Evolutionary conservation across 2,113 vertebrate genomes (phyloP), one percentile per base, ranked within the genome.

Genomic region (Pristiophorus japonicus): DNA sequence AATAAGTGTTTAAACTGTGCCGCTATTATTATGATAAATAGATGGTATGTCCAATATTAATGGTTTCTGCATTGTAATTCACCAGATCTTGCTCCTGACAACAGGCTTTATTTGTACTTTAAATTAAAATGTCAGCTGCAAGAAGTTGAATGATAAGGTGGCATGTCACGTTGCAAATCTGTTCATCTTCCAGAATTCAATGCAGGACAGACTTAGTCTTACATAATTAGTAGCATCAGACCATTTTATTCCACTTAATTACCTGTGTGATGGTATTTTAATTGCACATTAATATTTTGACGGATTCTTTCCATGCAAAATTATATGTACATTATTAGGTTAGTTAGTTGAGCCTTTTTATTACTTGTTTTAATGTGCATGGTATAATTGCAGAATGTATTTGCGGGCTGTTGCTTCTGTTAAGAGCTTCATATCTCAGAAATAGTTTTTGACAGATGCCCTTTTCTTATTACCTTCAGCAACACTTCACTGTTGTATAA

Each of bases 271-370:
- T 45, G 27, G 45, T 47, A 94, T 70, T 94, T 94, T 94, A 94
- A 70, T 24, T 70, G 42, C 27, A 27, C 66, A 70, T 94, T 94
- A 94, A 30, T 3, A 51, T 27, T 47, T 94, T 51, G 66, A 94
- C 45, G 45, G 38, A 67, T 94, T 73, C 51, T 70, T 27, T 70
- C 66, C 45, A 51, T 51, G 38, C 66, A 94, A 42, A 45, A 51
- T 73, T 94, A 94, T 45, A 30, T 70, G 65, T 45, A 91, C 62
- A 63, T 88, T 88, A 94, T 94, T 70, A 70, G 66, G 66, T 34
- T 47, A 94, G 66, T 73, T 73, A 51, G 63, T n/a, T 70, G 66
- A 65, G 22, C 66, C 22, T 7, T 73, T 63, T 94, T 73, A 45
- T 51, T 70, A 70, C 27, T 18, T 70, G 66, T 59, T n/a, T 90